Evolutionary conservation across 2,888 invertebrate genomes (phyloP), one percentile per base, ranked within the genome.

Genomic region (Cephus nigrinus): DNA sequence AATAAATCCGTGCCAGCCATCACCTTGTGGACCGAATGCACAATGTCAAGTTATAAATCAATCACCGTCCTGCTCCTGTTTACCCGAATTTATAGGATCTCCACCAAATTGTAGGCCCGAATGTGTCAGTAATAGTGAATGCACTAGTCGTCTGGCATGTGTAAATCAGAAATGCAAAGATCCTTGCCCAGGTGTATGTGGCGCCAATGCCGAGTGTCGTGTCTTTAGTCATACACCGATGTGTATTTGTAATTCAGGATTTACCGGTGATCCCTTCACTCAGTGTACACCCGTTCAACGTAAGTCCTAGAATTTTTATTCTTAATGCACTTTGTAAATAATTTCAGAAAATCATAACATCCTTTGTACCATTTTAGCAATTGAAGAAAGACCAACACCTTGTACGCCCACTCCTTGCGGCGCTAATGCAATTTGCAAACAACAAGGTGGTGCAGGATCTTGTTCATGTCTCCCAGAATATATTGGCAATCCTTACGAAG

Each of bases 391-490:
- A 78, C 84, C 92, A 68, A 92, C 94, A 85, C 94, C 93, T 75
- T 95, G 95, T 86, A 92, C 93, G 79, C 93, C 93, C 73, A 92
- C 92, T 40, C 93, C 96, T 0, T 97, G 97, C 88, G 96, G 96
- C 74, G 88, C 94, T 34, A 96, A 96, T 87, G 94, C 96, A 11
- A 84, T 87, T 33, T 91, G 91, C 76, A 83, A 88, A 76, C 88
- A 89, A 78, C 92, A 93, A 82, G 95, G 95, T 86, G 93, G 93
- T 76, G 93, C 94, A 79, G 96, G 96, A 4, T 92, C 93, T 78
- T 97, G 96, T 89, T 93, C 94, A 72, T 97, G 97, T 89, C 91
- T 95, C 77, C 93, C 95, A 1, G 96, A 96, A 88, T 96, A 96
- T 88, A 94, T 94, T 80, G 97, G 97, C 36, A 95, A 96, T 92